A percentile compares a stretch with the other conserved stretches of the same genome.
Conservation (phyloP, 2,113 vertebrate species). For the Gnathonemus echidnorhynchus region DNA sequence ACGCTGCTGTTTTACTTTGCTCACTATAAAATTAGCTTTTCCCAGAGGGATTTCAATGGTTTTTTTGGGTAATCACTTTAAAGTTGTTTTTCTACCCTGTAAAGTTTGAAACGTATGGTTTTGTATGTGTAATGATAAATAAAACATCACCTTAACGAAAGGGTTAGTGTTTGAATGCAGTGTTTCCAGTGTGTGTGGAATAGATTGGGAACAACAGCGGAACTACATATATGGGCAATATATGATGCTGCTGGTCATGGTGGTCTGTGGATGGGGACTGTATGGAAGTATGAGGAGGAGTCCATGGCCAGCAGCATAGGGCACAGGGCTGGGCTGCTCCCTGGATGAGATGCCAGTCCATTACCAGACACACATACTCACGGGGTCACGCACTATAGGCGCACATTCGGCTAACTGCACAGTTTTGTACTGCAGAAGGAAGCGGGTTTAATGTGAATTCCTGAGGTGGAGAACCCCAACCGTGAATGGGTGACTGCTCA, state of each 20-base stretch:
- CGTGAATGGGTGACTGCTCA: neutral
- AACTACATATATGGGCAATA: neutral
- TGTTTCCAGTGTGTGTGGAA: neutral
- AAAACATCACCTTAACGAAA: neutral
- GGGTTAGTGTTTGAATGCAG: neutral
- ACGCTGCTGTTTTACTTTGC: constrained; percentile 36
- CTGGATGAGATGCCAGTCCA: neutral
- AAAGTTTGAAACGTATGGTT: neutral
- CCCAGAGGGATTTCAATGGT: neutral
- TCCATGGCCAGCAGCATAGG: neutral
- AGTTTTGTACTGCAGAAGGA: neutral
- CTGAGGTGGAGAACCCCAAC: neutral
- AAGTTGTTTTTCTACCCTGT: neutral
- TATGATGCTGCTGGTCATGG: neutral
- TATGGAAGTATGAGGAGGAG: neutral
- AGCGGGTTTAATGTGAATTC: neutral
- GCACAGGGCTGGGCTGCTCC: neutral
- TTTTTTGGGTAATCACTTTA: neutral
- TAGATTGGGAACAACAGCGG: neutral
- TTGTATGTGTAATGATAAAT: neutral
- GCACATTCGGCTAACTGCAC: neutral
- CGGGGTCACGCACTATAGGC: neutral
- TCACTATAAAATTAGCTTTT: neutral
- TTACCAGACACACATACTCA: neutral
- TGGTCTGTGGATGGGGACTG: neutral